Base-by-base conservation (phyloP, 2,113 vertebrate species). In the Agelaius phoeniceus region DNA sequence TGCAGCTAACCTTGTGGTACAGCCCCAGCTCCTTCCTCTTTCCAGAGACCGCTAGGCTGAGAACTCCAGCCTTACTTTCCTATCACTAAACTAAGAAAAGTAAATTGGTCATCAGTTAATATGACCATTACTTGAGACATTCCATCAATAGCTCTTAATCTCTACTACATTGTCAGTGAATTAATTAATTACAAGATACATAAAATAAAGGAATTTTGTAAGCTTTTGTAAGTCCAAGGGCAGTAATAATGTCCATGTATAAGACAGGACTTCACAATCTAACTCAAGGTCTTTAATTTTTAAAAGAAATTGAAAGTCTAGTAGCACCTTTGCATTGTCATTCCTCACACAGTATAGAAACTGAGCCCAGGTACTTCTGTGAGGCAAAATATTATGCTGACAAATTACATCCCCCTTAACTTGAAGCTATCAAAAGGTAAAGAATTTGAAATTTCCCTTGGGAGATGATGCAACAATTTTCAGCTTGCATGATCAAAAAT, bases 1-100 rank as follows among this genome's bases (percentile, higher is more conserved):
- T 61, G 6, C 52, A 51, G 5, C 7, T 39, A 46, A 49, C 14
- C 35, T 69, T 67, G 11, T 0, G 0, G 12, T 51, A 10, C 15
- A 67, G 13, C 4, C 7, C 4, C 28, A 75, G 5, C 10, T 75
- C 20, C 67, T 75, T 85, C 35, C 13, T 90, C 12, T 55, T 76
- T 59, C 43, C 24, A 48, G 39, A 54, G 15, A 54, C 24, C 1
- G 0, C 10, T 26, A 26, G 17, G 24, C 11, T 74, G 55, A 57
- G 74, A 93, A 30, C 1, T 84, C 39, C 31, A 87, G 8, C 17
- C 15, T 77, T 71, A 30, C 3, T 19, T 74, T 63, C 23, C 3
- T 33, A 4, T 13, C 17, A 33, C 7, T 57, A 65, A 51, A 33
- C 13, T 43, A 51, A 33, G 35, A 46, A 54, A 85, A 63, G 15